Evolutionary conservation across 1,140 invertebrate species (phyloP).

Genomic region (Atta texana): DNA sequence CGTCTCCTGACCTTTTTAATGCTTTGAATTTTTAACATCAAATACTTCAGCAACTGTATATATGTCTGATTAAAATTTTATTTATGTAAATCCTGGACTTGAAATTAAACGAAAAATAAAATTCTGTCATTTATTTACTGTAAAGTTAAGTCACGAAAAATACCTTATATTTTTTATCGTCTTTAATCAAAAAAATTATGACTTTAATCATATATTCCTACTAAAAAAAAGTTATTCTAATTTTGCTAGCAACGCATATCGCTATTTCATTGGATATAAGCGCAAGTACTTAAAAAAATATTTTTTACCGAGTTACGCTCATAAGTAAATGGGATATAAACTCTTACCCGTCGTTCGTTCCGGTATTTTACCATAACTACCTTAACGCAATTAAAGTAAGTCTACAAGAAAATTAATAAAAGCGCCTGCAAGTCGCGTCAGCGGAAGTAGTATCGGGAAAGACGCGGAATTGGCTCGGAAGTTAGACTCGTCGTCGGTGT

Average conservation of each 20-base stretch:
- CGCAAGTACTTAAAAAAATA: constrained; percentile 14
- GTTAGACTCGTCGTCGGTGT: constrained; percentile 34
- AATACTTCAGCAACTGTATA: not conserved
- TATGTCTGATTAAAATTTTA: not conserved
- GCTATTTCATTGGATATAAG: not conserved
- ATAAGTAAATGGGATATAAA: constrained; percentile 46
- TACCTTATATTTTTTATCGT: no score
- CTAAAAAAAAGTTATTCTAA: not conserved
- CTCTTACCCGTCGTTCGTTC: constrained; percentile 40
- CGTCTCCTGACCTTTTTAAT: not conserved
- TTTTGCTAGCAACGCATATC: not conserved
- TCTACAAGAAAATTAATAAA: constrained; percentile 62
- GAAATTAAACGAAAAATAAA: not conserved
- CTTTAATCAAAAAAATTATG: not conserved
- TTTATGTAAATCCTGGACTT: not conserved
- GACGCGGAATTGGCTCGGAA: constrained; percentile 19
- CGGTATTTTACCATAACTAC: constrained; percentile 43
- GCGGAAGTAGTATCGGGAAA: constrained; percentile 39
- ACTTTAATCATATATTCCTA: not conserved
- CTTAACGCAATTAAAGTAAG: constrained; percentile 60
- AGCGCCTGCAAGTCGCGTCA: constrained; percentile 25
- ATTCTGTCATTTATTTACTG: not conserved
- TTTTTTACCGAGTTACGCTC: constrained; percentile 28
- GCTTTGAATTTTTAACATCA: not conserved
- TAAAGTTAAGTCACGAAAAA: not conserved